A percentile compares a stretch with the other conserved stretches of the same genome.
Evolutionary conservation across 2,113 vertebrate species (phyloP).

Genomic region (Falco punctatus): DNA sequence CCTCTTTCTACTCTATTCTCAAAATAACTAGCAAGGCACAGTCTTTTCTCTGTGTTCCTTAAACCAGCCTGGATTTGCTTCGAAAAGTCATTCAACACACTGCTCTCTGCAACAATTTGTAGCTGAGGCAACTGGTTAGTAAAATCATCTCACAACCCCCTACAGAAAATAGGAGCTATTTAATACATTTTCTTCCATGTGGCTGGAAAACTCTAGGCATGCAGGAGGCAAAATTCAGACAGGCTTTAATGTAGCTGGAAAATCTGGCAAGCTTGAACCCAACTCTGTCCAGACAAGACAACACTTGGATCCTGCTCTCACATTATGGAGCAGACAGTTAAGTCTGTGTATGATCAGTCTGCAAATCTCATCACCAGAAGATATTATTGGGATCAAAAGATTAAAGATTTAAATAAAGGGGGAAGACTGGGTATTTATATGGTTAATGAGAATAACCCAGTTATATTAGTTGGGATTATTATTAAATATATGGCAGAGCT

Average conservation of each 20-base stretch:
- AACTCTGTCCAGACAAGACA: not conserved
- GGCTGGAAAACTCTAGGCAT: not conserved
- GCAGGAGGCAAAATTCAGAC: constrained; percentile 11
- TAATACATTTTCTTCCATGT: not conserved
- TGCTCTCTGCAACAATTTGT: not conserved
- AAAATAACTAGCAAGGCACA: not conserved
- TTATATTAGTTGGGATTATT: constrained; percentile 50
- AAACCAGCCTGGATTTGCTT: not conserved
- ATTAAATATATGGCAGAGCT: constrained; percentile 42
- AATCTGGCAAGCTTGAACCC: constrained; percentile 2
- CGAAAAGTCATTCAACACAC: not conserved
- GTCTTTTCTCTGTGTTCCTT: not conserved
- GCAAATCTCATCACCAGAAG: constrained; percentile 45
- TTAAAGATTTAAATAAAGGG: constrained; percentile 54
- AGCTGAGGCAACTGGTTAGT: constrained; percentile 8
- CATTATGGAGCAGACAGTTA: constrained; percentile 9
- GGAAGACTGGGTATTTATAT: constrained; percentile 37
- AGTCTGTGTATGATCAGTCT: constrained; percentile 41
- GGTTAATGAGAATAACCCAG: constrained; percentile 51
- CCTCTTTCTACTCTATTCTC: not conserved
- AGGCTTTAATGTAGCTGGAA: not conserved
- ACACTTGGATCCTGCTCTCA: constrained; percentile 27
- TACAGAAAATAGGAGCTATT: constrained; percentile 9
- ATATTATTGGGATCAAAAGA: constrained; percentile 43
- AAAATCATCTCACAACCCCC: not conserved